These are phyloP conservation scores for Fratercula arctica DNA, from an alignment of 2,797 vertebrate genomes.

Conservation along the genomic window DNA sequence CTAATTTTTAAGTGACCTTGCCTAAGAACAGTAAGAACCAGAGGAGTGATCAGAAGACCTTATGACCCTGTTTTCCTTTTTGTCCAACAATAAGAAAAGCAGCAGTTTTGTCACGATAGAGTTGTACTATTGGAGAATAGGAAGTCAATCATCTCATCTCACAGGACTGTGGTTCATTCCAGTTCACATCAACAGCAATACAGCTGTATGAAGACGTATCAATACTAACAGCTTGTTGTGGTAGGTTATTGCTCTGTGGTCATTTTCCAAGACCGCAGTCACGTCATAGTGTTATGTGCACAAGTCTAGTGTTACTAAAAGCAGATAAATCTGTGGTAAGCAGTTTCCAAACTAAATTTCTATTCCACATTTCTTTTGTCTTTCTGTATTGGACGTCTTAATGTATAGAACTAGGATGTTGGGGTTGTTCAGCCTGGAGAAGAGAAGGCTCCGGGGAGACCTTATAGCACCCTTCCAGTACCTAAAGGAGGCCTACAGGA, in stretches of 20 bases:
- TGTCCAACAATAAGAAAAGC: not conserved
- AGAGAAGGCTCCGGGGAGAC: too few species aligned
- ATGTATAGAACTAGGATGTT: not conserved
- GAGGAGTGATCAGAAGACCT: not conserved
- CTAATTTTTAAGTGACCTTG: not conserved
- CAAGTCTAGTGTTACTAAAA: not conserved
- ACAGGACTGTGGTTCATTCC: constrained; percentile 1
- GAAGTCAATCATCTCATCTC: not conserved
- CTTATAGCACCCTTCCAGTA: too few species aligned
- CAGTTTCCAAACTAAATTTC: not conserved
- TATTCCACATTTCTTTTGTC: not conserved
- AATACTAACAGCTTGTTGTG: not conserved
- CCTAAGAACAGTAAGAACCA: not conserved
- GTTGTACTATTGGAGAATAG: not conserved
- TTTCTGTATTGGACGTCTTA: not conserved
- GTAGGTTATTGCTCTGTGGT: not conserved
- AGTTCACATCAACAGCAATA: not conserved
- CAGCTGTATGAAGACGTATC: not conserved
- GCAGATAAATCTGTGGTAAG: not conserved
- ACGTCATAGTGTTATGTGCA: not conserved
- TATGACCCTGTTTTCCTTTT: not conserved
- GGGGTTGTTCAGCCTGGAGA: too few species aligned
- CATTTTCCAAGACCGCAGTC: not conserved
- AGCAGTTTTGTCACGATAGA: not conserved
- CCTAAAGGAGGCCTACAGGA: too few species aligned